These are phyloP conservation scores for Sympetrum striolatum DNA, from an alignment of 2,888 invertebrate species.

Conservation along the genomic window DNA sequence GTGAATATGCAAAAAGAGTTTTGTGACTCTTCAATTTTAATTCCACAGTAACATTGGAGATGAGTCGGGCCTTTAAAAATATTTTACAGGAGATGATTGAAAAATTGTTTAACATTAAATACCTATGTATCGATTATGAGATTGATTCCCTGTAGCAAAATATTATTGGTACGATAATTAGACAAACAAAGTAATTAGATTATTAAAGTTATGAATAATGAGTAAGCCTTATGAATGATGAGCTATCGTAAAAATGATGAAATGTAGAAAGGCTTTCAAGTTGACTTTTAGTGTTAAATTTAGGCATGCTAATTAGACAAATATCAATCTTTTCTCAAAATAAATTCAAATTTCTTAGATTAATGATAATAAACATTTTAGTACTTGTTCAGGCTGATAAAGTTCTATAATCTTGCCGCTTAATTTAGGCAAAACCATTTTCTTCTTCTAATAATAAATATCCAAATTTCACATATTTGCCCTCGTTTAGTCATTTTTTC, in stretches of 20 bases:
- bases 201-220: background rate
- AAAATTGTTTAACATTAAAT: slow-evolving; percentile 5
- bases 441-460: background rate
- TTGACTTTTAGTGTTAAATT: background rate
- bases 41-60: background rate
- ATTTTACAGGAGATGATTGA: slow-evolving; percentile 15
- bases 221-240: slow-evolving; percentile 17
- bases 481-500: no score
- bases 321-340: background rate
- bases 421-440: slow-evolving; percentile 4
- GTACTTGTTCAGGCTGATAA: background rate
- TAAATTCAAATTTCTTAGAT: slow-evolving; percentile 14
- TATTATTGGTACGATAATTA: background rate
- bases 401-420: slow-evolving; percentile 1
- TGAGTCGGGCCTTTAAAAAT: slow-evolving; percentile 12
- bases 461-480: no score
- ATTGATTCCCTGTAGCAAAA: background rate
- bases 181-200: background rate
- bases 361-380: background rate
- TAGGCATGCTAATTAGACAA: slow-evolving; percentile 5
- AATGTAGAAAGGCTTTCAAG: background rate
- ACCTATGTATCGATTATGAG: background rate
- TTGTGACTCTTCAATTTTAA: background rate
- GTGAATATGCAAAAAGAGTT: background rate
- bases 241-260: slow-evolving; percentile 1